Base-by-base conservation (phyloP, 2,888 invertebrate genomes). In the Sialis lutaria region DNA sequence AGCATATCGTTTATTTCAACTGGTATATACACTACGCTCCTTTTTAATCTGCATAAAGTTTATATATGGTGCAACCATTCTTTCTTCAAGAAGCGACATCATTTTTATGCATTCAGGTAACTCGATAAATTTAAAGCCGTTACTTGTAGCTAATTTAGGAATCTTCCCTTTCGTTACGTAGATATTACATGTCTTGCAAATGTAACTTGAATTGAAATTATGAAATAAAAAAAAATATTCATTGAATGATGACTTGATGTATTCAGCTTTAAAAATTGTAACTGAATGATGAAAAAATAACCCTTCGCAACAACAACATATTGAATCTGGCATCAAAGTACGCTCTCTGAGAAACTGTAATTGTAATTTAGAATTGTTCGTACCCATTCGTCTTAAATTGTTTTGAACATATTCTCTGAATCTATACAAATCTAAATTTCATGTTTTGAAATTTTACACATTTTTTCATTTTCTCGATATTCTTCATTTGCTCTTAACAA, bases 11-110 rank as follows among this genome's bases (percentile, higher is more conserved):
- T 50, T n/a, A 58, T 52, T 49, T 58, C 54, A 7, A 55, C 49
- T 12, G 56, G 55, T 8, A 59, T 55, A 49, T 60, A 60, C 1
- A 60, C 56, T 30, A 63, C 54, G 50, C 53, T 54, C 1, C 55
- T 56, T 49, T 56, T 58, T 37, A 39, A 63, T 57, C 51, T 59
- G 58, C 59, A 61, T 61, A 44, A 63, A 63, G 34, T 57, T 55
- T 37, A 63, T 51, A 33, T 56, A 54, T 9, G 59, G 58, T 6
- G 60, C 51, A n/a, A 61, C 53, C 51, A 63, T 51, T 44, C 62
- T 49, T 53, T 63, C 60, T 55, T 64, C 61, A 5, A 61, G 48
- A 13, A 47, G 44, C 7, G 53, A 51, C 48, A 57, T 51, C 31
- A 41, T 47, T 49, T 49, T 48, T 33, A 58, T 6, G 40, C 50